Evolutionary conservation across 1,140 invertebrate genomes (phyloP), one percentile per base, ranked within the genome.

Genomic region (Andricus grossulariae): DNA sequence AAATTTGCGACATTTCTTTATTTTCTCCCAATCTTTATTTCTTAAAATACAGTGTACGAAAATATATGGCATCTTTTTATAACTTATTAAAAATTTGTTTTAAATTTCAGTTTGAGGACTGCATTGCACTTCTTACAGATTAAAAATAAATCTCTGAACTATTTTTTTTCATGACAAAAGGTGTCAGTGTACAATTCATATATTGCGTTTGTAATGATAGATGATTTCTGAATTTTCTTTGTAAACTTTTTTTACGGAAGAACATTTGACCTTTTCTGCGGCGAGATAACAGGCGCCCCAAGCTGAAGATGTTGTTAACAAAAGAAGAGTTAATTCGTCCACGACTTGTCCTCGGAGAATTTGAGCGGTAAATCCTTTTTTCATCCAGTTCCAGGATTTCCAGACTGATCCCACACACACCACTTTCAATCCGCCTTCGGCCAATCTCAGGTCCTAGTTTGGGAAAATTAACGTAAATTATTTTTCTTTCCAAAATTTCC

Each of bases 331-430:
- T 13, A 97, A 90, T 85, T 94, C 93, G 51, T 92, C 88, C 0
- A 95, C 75, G 52, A 90, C 66, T 0, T 83, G 77, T 21, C 87
- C 86, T 45, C 90, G 85, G n/a, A 92, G 81, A 11, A 97, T 89
- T 74, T 94, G 91, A 1, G 90, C 81, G 1, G 93, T 84, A 81
- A 96, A 96, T 50, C 96, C 96, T 13, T 93, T 88, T 86, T 96
- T 92, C 71, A 99, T 86, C 2, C 96, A 92, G 2, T 94, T 86
- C 98, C 98, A 99, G 81, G 97, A 98, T 82, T 97, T 95, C 96
- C 97, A 99, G 0, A 99, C 97, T 0, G 98, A 99, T 1, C 98
- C 98, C 0, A 99, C 97, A 88, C 97, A 98, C 0, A 99, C 94
- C 0, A 99, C 93, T 50, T 95, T 95, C 1, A 98, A 86, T 10